Conservation (phyloP, 2,797 vertebrate species). For the Leptodactylus fallax region DNA sequence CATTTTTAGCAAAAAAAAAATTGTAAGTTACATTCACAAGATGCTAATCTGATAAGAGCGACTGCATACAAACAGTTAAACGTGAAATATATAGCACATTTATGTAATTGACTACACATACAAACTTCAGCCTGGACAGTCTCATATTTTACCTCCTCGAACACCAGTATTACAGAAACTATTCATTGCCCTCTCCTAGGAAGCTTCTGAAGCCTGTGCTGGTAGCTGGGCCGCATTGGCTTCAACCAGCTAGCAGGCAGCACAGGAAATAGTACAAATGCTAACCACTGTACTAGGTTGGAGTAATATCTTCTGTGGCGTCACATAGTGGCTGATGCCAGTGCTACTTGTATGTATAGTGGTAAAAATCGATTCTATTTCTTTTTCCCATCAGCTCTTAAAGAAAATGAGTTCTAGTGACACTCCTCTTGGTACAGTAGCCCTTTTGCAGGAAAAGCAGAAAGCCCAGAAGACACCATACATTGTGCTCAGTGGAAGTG, state of each 20-base stretch:
- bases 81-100: no score
- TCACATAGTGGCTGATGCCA: no score
- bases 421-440: slow-evolving; percentile 90
- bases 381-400: slow-evolving; percentile 76
- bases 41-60: not conserved
- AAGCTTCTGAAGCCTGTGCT: not conserved
- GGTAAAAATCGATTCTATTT: not conserved
- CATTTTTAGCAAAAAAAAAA: not conserved
- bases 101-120: no score
- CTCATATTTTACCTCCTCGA: no score
- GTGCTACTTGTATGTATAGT: not conserved
- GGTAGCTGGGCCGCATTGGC: not conserved
- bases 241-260: not conserved
- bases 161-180: not conserved
- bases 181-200: no score
- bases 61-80: no score
- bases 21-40: not conserved
- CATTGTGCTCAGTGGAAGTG: slow-evolving; percentile 92
- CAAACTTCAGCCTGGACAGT: no score
- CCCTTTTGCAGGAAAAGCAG: slow-evolving; percentile 93
- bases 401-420: slow-evolving; percentile 97
- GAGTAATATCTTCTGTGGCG: not conserved
- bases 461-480: slow-evolving; percentile 95
- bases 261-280: not conserved
- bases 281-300: not conserved